Base-by-base conservation (phyloP, 2,113 vertebrate genomes). In the Brienomyrus longianalis region DNA sequence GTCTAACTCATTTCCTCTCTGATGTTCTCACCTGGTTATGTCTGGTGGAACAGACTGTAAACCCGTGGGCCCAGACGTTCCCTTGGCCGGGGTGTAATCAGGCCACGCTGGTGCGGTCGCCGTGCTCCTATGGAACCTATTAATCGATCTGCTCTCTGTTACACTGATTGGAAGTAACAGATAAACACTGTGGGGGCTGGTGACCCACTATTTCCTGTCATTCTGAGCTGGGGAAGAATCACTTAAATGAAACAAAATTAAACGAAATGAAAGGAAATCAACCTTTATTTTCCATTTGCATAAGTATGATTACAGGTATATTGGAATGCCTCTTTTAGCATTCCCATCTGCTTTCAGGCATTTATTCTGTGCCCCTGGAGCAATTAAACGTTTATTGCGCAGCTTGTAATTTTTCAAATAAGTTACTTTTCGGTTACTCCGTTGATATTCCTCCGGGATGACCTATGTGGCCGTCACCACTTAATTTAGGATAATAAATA, bases 61-160 rank as follows among this genome's bases (percentile, higher is more conserved):
- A 66, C 8, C n/a, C 9, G 9, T 27, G 59, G 59, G 9, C 9
- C n/a, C 59, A 66, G 59, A 10, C 9, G 3, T 27, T n/a, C 3
- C 23, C 59, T 66, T 27, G n/a, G n/a, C n/a, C 0, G n/a, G 2
- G 59, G 59, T 66, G 59, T 66, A 27, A 27, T 66, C 9, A 9
- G n/a, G 59, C 59, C 9, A 11, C 9, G 7, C 21, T 2, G 59
- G 2, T 66, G 8, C 9, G 9, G 23, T 27, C 9, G 9, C n/a
- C 62, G 10, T 70, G 62, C n/a, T 70, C n/a, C n/a, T 70, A n/a
- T 4, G 62, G 27, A 70, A 70, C 62, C 31, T 52, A 56, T 90
- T 27, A 85, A 90, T 88, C 13, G 85, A 86, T 83, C 91, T 86
- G 80, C 90, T 66, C 89, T 91, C 91, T 91, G 92, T 91, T 88